Percentiles rank a stretch among this genome's conserved stretches.
Conservation (phyloP, 2,888 invertebrate species). For the Blastobasis lacticolella region DNA sequence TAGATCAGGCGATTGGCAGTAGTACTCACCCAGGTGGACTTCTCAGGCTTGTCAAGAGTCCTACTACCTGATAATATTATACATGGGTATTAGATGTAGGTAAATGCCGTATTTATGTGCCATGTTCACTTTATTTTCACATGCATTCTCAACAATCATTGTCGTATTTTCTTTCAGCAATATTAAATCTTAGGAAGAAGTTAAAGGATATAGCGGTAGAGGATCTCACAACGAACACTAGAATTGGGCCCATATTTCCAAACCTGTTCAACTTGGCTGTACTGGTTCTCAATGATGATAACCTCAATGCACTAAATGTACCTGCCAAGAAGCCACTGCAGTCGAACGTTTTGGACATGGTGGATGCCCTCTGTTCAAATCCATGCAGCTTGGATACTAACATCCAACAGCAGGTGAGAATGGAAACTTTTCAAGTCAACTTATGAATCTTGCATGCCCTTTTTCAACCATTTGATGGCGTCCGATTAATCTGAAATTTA, state of each 20-base stretch:
- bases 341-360: slow-evolving; percentile 68
- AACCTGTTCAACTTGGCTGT: slow-evolving; percentile 76
- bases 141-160: not conserved
- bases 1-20: too few species aligned
- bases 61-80: too few species aligned
- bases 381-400: slow-evolving; percentile 72
- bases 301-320: slow-evolving; percentile 61
- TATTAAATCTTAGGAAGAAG: slow-evolving; percentile 68
- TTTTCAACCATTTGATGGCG: too few species aligned
- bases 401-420: slow-evolving; percentile 69
- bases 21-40: too few species aligned
- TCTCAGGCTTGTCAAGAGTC: too few species aligned
- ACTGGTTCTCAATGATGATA: slow-evolving; percentile 73
- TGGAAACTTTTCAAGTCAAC: too few species aligned
- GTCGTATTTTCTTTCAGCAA: slow-evolving; percentile 35
- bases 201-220: slow-evolving; percentile 69
- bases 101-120: too few species aligned
- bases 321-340: slow-evolving; percentile 62
- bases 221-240: slow-evolving; percentile 71
- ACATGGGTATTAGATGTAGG: too few species aligned
- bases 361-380: slow-evolving; percentile 74
- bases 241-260: slow-evolving; percentile 75
- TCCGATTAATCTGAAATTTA: too few species aligned
- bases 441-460: too few species aligned
- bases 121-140: too few species aligned